These are phyloP conservation scores for Eupithecia insigniata DNA, from an alignment of 2,888 invertebrate species.

Conservation along the genomic window DNA sequence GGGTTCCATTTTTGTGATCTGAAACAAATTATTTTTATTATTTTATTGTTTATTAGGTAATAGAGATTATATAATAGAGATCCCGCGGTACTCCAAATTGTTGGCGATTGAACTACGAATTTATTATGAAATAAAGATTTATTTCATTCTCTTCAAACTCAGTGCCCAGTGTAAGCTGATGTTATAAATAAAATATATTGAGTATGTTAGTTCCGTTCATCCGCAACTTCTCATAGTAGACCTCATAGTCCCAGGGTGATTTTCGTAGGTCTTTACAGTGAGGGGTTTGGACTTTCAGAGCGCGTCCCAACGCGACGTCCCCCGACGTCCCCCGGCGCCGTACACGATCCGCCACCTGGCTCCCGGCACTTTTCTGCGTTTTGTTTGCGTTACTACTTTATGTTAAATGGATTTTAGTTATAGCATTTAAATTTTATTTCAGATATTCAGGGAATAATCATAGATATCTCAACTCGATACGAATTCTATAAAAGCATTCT, in stretches of 20 bases:
- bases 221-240: background rate
- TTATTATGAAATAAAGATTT: background rate
- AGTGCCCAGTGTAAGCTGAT: background rate
- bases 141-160: background rate
- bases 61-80: too few species aligned
- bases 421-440: background rate
- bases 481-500: background rate
- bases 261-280: slow-evolving; percentile 58
- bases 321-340: slow-evolving; percentile 57
- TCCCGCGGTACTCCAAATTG: too few species aligned
- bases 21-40: too few species aligned
- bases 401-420: slow-evolving; percentile 28
- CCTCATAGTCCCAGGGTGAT: slow-evolving; percentile 32
- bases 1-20: too few species aligned
- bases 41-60: too few species aligned
- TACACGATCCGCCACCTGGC: slow-evolving; percentile 72
- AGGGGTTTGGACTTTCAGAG: slow-evolving; percentile 62
- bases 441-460: background rate
- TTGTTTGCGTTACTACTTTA: slow-evolving; percentile 34
- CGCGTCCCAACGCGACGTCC: slow-evolving; percentile 59
- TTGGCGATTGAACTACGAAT: too few species aligned
- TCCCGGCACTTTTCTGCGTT: slow-evolving; percentile 51
- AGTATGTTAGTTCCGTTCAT: background rate
- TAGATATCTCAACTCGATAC: background rate
- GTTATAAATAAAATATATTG: too few species aligned